Evolutionary conservation across 2,888 invertebrate genomes (phyloP).

Genomic region (Ochropacha duplaris): DNA sequence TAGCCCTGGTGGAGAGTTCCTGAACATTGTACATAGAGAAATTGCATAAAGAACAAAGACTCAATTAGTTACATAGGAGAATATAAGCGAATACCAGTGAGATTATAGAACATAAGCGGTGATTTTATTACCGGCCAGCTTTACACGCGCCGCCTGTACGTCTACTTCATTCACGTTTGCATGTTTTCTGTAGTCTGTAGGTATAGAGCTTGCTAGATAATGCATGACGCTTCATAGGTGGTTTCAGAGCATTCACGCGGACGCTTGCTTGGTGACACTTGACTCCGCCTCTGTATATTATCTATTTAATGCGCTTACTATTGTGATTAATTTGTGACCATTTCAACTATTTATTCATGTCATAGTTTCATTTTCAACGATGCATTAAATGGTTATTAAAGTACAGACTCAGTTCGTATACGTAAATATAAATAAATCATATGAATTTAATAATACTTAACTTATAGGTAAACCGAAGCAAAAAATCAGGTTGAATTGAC

Average conservation of each 20-base stretch:
- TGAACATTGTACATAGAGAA: conserved; percentile 76
- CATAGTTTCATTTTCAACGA: background rate
- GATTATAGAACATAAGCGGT: conserved; percentile 80
- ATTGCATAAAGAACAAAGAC: conserved; percentile 79
- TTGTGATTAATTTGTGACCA: background rate
- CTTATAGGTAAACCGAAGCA: conserved; percentile 61
- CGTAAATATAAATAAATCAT: background rate
- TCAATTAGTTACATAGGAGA: conserved; percentile 78
- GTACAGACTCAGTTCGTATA: background rate
- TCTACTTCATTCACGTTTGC: conserved; percentile 61
- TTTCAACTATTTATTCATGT: background rate
- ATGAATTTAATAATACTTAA: conserved; percentile 16
- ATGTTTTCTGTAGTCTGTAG: conserved; percentile 44
- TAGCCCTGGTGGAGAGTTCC: conserved; percentile 75
- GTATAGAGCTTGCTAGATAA: conserved; percentile 13
- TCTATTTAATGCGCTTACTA: conserved; percentile 3
- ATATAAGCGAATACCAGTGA: conserved; percentile 79
- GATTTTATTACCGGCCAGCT: conserved; percentile 79
- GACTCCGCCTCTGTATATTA: background rate
- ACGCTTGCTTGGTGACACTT: conserved; percentile 16
- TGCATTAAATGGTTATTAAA: conserved; percentile 5
- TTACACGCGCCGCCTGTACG: conserved; percentile 75
- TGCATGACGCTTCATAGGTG: conserved; percentile 13
- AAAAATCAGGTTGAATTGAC: conserved; percentile 59
- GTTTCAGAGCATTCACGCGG: conserved; percentile 15